Conservation (phyloP, 2,888 invertebrate species). For the Physocephala rufipes region DNA sequence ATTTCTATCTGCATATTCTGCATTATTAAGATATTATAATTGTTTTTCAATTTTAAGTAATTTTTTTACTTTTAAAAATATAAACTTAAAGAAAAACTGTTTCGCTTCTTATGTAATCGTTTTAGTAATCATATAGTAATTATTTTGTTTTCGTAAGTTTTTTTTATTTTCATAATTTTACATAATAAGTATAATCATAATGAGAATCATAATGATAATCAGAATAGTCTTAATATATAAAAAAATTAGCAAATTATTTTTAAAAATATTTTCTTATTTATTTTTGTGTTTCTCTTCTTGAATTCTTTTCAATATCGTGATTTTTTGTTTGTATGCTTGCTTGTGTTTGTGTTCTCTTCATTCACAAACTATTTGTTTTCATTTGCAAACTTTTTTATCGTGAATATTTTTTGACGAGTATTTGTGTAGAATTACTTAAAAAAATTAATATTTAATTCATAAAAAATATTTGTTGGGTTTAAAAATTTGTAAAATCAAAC, state of each 20-base stretch:
- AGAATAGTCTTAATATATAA: conserved; percentile 18
- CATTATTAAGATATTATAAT: conserved; percentile 36
- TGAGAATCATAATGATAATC: conserved; percentile 14
- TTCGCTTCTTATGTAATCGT: conserved; percentile 16
- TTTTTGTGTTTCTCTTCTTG: conserved; percentile 3
- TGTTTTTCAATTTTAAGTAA: conserved; percentile 34
- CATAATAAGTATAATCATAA: conserved; percentile 20
- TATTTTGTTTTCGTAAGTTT: background rate
- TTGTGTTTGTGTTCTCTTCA: background rate
- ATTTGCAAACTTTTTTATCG: background rate
- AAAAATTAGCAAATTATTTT: conserved; percentile 25
- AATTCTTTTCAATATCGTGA: background rate
- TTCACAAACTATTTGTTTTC: conserved; percentile 12
- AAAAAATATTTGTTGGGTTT: conserved; percentile 2
- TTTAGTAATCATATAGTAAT: conserved; percentile 22
- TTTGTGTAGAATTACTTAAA: conserved; percentile 16
- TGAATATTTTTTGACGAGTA: background rate
- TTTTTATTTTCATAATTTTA: conserved; percentile 2
- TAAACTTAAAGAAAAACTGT: conserved; percentile 23
- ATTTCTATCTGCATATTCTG: background rate
- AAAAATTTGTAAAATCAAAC: conserved; percentile 8
- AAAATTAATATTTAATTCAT: background rate
- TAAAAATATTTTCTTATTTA: conserved; percentile 9
- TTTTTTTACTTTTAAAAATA: too few species aligned
- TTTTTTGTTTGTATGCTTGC: background rate